Base-by-base conservation (phyloP, 2,888 invertebrate genomes). In the Cosmorhoe ocellata region DNA sequence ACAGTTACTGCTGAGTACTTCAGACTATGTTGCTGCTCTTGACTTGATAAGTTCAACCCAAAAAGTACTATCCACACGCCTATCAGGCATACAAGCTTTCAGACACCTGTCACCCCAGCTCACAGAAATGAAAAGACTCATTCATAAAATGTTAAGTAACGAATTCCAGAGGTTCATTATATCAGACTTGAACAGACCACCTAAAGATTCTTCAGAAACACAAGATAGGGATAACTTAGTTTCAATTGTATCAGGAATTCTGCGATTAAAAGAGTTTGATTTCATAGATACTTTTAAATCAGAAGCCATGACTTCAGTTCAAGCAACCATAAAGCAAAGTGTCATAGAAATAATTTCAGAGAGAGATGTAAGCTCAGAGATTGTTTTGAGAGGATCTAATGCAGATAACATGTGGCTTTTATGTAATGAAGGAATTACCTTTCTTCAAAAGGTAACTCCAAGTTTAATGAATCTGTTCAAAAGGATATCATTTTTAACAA, bases 1-100 rank as follows among this genome's bases (percentile, higher is more conserved):
- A 69, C 99, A 99, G 79, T 91, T 98, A 46, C 90, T 99, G 39
- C 90, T 99, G 34, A 97, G 98, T 56, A 97, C 97, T 7, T 97
- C 97, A 56, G 99, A 99, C 84, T 99, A 98, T 91, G 98, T 98
- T 28, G 98, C 97, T 31, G 99, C 99, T 0, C 91, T 99, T 54
- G 99, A 99, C 86, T 92, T 99, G 54, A 99, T 99, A 64, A 94
- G 96, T 61, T 98, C 98, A 2, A 98, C 99, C 1, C 98, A 99
- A 84, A 98, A 98, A 81, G 96, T 99, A 46, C 91, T 99, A 27
- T 92, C 94, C 7, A 96, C 96, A 65, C 97, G 98, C 75, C 91
- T 99, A 33, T 94, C 96, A 58, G 98, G 98, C 10, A 93, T 99
- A 38, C 97, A 97, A 69, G 97, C 99, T 76, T 97, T 99, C 77